A percentile compares a stretch with the other conserved stretches of the same genome.
These are phyloP conservation scores for Epizoanthus ramosus DNA, from an alignment of 92 coral and sea anemone genomes.

Conservation along the genomic window DNA sequence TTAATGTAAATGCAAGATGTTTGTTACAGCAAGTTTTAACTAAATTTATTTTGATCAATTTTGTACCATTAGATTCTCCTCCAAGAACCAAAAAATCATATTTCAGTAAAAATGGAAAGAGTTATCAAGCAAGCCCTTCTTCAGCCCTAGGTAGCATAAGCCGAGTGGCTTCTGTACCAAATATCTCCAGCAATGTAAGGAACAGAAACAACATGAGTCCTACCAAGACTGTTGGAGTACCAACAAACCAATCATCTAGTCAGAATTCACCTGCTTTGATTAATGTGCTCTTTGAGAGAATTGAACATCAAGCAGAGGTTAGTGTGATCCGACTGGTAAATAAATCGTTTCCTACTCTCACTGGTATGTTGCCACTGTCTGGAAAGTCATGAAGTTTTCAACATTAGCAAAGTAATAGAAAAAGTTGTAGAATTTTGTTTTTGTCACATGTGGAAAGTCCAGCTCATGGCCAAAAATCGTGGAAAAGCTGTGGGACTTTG, in stretches of 20 bases:
- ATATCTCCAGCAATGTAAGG: background rate
- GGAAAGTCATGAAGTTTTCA: no score
- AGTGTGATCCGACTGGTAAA: background rate
- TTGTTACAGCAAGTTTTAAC: background rate
- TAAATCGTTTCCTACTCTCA: no score
- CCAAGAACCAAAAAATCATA: constrained; percentile 5
- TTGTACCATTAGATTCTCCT: constrained; percentile 13
- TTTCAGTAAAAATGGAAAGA: constrained; percentile 10
- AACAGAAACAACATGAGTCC: constrained; percentile 45
- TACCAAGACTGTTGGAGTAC: constrained; percentile 51
- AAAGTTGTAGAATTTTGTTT: no score
- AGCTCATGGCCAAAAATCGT: no score
- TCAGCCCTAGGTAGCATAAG: background rate
- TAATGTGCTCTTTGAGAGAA: constrained; percentile 84
- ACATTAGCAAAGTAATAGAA: no score
- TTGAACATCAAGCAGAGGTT: constrained; percentile 92
- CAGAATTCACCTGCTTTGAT: constrained; percentile 80
- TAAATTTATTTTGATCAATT: no score
- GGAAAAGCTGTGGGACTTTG: no score
- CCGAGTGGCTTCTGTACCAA: background rate
- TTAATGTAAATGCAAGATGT: background rate
- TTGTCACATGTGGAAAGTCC: no score
- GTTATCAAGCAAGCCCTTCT: background rate
- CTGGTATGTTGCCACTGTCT: no score
- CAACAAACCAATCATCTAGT: constrained; percentile 52